Conservation (phyloP, 1,140 invertebrate species). For the Kradibia gibbosae region DNA sequence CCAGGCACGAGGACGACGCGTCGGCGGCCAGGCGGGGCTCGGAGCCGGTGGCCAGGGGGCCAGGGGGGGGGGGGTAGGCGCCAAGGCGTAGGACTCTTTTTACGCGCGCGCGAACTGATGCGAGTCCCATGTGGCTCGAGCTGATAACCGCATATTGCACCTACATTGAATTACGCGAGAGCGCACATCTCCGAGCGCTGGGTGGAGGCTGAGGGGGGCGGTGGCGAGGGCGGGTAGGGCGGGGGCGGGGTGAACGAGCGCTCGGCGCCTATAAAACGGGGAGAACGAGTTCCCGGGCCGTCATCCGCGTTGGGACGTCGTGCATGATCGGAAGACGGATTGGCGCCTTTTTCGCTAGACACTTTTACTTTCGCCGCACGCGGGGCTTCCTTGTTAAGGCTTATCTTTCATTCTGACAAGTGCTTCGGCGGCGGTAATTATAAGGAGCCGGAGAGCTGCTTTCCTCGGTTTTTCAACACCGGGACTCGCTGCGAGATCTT, state of each 20-base stretch:
- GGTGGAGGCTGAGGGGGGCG: too few species aligned
- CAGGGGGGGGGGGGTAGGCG: not conserved
- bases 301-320: constrained; percentile 55
- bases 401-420: not conserved
- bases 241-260: not conserved
- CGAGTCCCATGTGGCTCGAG: constrained; percentile 65
- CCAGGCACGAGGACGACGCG: not conserved
- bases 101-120: constrained; percentile 54
- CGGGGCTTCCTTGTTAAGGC: not conserved
- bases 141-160: constrained; percentile 70
- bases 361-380: constrained; percentile 17
- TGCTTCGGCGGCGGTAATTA: not conserved
- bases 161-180: constrained; percentile 64
- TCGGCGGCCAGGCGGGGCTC: not conserved
- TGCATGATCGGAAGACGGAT: constrained; percentile 1
- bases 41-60: not conserved
- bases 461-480: too few species aligned
- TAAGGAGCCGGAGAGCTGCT: not conserved
- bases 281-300: constrained; percentile 36
- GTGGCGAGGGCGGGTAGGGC: too few species aligned
- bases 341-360: not conserved
- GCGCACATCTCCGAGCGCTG: not conserved
- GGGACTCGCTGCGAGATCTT: too few species aligned
- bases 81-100: constrained; percentile 36
- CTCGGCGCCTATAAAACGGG: constrained; percentile 61